Evolutionary conservation across 2,888 invertebrate species (phyloP).

Genomic region (Leistus spinibarbis): DNA sequence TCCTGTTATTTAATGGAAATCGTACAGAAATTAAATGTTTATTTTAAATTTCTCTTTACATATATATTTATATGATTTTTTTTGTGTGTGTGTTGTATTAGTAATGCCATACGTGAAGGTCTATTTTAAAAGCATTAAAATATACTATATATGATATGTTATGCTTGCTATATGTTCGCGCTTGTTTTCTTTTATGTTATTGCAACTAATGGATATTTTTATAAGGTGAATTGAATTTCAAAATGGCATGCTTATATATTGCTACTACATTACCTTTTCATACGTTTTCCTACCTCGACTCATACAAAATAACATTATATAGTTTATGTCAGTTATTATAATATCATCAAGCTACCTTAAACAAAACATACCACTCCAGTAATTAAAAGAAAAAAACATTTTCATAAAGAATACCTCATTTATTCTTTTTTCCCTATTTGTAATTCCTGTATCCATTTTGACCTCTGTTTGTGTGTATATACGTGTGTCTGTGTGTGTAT

Average conservation of each 20-base stretch:
- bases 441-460: too few species aligned
- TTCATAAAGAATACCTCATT: too few species aligned
- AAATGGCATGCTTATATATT: not conserved
- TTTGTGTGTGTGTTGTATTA: not conserved
- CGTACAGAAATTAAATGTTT: conserved; percentile 9
- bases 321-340: too few species aligned
- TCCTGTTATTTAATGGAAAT: not conserved
- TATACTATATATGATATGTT: not conserved
- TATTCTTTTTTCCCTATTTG: too few species aligned
- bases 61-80: not conserved
- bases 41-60: conserved; percentile 7
- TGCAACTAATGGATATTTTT: not conserved
- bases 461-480: too few species aligned
- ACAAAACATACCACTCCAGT: too few species aligned
- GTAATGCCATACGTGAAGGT: not conserved
- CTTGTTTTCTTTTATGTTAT: not conserved
- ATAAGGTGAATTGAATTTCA: not conserved
- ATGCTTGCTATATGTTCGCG: not conserved
- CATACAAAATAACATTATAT: not conserved
- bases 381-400: too few species aligned
- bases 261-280: too few species aligned
- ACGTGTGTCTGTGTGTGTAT: too few species aligned
- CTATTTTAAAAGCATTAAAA: not conserved
- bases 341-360: too few species aligned
- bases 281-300: not conserved